Evolutionary conservation across 2,888 invertebrate species (phyloP), one percentile per base, ranked within the genome.

Genomic region (Machimus rusticus): DNA sequence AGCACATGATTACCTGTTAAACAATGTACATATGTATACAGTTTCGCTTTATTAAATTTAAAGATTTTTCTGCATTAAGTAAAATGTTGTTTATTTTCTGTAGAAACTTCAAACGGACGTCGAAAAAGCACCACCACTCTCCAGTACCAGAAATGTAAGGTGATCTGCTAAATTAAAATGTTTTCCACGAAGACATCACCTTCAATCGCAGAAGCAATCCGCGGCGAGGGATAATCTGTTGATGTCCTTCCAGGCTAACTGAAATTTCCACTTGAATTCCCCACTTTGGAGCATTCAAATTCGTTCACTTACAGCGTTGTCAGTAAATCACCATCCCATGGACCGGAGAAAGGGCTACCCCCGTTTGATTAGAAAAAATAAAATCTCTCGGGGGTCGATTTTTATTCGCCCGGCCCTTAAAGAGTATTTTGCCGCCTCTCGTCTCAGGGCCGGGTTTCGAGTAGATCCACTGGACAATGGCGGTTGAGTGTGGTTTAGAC

Each of bases 401-500:
- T 84, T 84, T 84, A 84, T 66, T 84, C 84, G 74, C 74, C 84
- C 34, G 51, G 84, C 39, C 57, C 84, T 84, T 84, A 57, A 84
- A 84, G 43, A 66, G 84, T 57, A 84, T 84, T 84, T 84, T 84
- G 66, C 86, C 76, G 74, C 86, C 74, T 46, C 74, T 86, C 74
- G 74, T 74, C 74, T 46, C 74, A 86, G 39, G 12, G 78, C 46
- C 23, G 23, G 74, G 43, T 86, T 86, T 86, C 86, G 74, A 86
- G 86, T 86, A 51, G 66, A 78, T 2, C 23, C 76, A 86, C 74
- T 86, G 86, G 86, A 86, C 86, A 86, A 86, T 86, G 86, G 86
- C 46, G 51, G 86, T 86, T 86, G 86, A 86, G 86, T 76, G 76
- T 46, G 43, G 74, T 74, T 43, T 76, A 86, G 76, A 86, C 86